Conservation (phyloP, 2,888 invertebrate genomes). For the Stenodema calcarata region DNA sequence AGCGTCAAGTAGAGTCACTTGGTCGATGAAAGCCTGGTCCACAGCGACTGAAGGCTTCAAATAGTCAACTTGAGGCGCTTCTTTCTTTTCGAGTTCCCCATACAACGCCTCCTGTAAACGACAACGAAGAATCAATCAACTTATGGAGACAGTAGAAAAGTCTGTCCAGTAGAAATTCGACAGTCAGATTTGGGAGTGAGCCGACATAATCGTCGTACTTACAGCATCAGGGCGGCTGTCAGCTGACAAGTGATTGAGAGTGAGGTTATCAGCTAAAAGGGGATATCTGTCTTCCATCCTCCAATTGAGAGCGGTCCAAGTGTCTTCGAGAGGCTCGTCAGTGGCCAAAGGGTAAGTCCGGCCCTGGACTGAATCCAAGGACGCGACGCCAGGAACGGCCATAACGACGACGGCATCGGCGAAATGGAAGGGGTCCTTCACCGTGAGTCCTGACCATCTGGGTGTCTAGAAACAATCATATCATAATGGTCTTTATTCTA, state of each 20-base stretch:
- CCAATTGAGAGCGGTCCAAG: slow-evolving; percentile 64
- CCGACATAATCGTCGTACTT: too few relatives aligned
- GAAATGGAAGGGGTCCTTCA: slow-evolving; percentile 74
- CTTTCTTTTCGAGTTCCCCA: slow-evolving; percentile 60
- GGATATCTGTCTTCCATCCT: slow-evolving; percentile 68
- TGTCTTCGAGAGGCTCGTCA: slow-evolving; percentile 55
- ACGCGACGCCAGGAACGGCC: slow-evolving; percentile 72
- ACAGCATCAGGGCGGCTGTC: slow-evolving; percentile 71
- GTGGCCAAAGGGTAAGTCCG: slow-evolving; percentile 64
- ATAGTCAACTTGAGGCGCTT: slow-evolving; percentile 58
- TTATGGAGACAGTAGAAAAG: too few relatives aligned
- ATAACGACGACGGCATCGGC: slow-evolving; percentile 76
- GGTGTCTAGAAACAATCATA: slow-evolving; percentile 67
- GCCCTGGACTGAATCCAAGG: slow-evolving; percentile 62
- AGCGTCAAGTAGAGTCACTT: slow-evolving; percentile 68
- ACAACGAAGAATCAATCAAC: not conserved
- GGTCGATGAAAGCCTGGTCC: slow-evolving; percentile 66
- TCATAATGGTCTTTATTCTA: not conserved
- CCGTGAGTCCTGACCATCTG: slow-evolving; percentile 73
- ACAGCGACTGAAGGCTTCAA: slow-evolving; percentile 54
- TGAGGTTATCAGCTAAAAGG: slow-evolving; percentile 65
- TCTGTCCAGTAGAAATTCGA: too few relatives aligned
- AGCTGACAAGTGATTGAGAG: slow-evolving; percentile 71
- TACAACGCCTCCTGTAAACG: slow-evolving; percentile 60
- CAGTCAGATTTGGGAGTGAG: too few relatives aligned